These are phyloP conservation scores for Arremon aurantiirostris DNA, from an alignment of 2,797 vertebrate genomes.

Conservation along the genomic window DNA sequence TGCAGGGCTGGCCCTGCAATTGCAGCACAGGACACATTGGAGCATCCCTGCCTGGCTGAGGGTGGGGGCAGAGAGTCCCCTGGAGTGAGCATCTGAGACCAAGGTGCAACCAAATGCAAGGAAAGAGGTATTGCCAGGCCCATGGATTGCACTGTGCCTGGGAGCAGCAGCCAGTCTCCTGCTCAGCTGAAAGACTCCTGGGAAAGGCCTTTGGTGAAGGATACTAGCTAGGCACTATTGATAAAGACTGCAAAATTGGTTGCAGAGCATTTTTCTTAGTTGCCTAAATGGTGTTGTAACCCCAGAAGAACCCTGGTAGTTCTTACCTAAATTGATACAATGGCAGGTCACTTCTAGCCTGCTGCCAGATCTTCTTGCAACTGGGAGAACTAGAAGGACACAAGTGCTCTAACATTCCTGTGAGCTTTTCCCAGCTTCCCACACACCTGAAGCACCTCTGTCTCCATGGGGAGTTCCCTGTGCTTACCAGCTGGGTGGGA, in stretches of 20 bases:
- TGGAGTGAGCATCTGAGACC: not conserved
- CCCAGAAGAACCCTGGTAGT: not conserved
- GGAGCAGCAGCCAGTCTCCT: not conserved
- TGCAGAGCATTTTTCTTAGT: not conserved
- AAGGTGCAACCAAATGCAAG: not conserved
- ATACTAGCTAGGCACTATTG: not conserved
- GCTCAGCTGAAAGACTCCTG: not conserved
- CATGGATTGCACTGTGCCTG: accelerated
- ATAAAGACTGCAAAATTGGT: not conserved
- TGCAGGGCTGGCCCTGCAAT: not conserved
- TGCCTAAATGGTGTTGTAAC: not conserved
- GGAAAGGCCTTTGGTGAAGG: not conserved
- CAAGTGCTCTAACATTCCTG: not conserved
- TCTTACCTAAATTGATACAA: not conserved
- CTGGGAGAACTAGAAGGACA: not conserved
- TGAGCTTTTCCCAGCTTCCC: not conserved
- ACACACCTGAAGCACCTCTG: not conserved
- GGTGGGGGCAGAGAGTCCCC: not conserved
- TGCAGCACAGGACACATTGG: not conserved
- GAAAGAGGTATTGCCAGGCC: not conserved
- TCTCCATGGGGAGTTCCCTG: not conserved
- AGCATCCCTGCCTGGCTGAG: accelerated
- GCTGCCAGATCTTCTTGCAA: not conserved
- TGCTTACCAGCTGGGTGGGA: not conserved
- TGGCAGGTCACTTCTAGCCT: not conserved